Conservation (phyloP, 2,797 vertebrate species). For the Xiphophorus birchmanni region DNA sequence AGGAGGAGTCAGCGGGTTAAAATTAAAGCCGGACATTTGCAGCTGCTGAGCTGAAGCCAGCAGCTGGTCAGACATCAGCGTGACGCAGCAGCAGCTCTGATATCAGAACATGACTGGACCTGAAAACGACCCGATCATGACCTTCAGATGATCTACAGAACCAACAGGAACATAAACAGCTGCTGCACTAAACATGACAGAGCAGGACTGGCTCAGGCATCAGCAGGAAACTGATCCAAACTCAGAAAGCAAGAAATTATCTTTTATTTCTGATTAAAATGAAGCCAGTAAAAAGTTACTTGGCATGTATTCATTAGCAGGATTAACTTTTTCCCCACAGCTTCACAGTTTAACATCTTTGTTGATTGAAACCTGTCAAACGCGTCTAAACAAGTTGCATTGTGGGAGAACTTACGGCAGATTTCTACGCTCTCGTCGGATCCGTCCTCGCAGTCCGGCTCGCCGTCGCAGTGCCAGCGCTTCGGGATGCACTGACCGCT, state of each 20-base stretch:
- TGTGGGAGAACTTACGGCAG: constrained; percentile 88
- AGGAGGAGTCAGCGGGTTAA: neutral
- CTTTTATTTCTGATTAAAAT: too few species aligned
- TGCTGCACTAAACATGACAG: neutral
- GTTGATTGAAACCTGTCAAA: neutral
- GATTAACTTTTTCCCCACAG: too few species aligned
- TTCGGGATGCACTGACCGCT: constrained; percentile 95
- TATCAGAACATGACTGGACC: constrained; percentile 32
- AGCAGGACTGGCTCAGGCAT: neutral
- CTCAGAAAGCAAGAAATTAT: neutral
- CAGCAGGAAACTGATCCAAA: neutral
- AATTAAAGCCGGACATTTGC: neutral
- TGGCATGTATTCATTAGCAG: too few species aligned
- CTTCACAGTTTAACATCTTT: neutral
- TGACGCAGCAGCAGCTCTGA: constrained; percentile 42
- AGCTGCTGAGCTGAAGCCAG: constrained; percentile 53
- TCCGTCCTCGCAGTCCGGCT: constrained; percentile 94
- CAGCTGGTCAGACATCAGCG: constrained; percentile 72
- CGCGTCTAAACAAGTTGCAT: neutral
- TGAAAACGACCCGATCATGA: constrained; percentile 2
- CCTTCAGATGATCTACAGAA: constrained; percentile 39
- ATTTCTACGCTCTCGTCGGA: constrained; percentile 91
- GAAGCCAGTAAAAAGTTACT: too few species aligned
- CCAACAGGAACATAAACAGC: neutral
- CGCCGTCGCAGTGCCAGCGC: constrained; percentile 97